phyloP scores from a whole-genome alignment of 1,140 invertebrate genomes.

The Plodia interpunctella region DNA sequence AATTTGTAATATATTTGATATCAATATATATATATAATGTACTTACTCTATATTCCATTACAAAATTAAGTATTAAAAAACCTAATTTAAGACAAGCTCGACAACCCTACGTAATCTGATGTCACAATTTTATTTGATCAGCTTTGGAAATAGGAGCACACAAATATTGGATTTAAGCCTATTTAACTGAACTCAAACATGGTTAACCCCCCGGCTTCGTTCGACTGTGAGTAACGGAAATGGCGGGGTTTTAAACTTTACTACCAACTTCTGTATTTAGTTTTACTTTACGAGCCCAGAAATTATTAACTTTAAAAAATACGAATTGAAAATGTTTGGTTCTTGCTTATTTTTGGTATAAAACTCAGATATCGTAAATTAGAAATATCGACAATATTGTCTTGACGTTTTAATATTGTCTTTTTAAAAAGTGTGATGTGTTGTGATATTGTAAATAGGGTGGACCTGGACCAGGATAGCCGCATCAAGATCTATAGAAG shows the following conservation, averaged over 20 bases:
- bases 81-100: not conserved
- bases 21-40: too few species aligned
- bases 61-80: not conserved
- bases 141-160: conserved; percentile 25
- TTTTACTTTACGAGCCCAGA: not conserved
- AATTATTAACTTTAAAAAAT: not conserved
- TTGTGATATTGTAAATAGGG: too few species aligned
- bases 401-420: too few species aligned
- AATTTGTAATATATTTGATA: too few species aligned
- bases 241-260: not conserved
- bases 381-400: too few species aligned
- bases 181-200: conserved; percentile 30
- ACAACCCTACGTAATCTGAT: conserved; percentile 9
- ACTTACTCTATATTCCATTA: not conserved
- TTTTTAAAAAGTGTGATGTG: too few species aligned
- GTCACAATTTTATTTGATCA: conserved; percentile 36
- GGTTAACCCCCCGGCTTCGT: conserved; percentile 11
- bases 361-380: too few species aligned
- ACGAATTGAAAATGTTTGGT: too few species aligned
- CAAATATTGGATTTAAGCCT: conserved; percentile 34
- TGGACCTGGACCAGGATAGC: too few species aligned
- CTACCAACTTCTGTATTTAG: not conserved
- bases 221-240: conserved; percentile 4
- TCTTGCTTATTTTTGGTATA: too few species aligned
- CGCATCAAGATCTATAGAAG: too few species aligned